Percentiles rank a stretch among this genome's conserved stretches.
phyloP scores from a whole-genome alignment of 2,113 vertebrate genomes.

The Rhodinocichla rosea region DNA sequence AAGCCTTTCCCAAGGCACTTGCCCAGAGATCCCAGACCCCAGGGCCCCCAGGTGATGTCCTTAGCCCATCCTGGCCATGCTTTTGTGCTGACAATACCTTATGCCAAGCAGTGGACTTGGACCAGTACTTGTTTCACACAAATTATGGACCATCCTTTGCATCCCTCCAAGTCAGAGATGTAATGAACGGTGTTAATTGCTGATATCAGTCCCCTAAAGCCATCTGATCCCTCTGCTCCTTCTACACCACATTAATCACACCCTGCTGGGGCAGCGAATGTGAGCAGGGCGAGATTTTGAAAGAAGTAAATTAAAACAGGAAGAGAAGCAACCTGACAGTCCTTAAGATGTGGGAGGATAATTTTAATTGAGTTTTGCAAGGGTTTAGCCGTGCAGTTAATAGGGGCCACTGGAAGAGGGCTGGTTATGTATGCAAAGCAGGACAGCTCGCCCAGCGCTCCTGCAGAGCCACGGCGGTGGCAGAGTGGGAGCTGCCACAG shows the following conservation, averaged over 20 bases:
- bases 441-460: not conserved
- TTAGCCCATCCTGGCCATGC: not conserved
- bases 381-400: conserved; percentile 25
- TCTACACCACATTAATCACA: not conserved
- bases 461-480: rapidly evolving
- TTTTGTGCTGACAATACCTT: not conserved
- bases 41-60: not conserved
- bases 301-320: conserved; percentile 33
- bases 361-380: conserved; percentile 55
- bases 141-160: not conserved
- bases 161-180: not conserved
- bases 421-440: conserved; percentile 4
- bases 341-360: conserved; percentile 27
- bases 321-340: not conserved
- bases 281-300: not conserved
- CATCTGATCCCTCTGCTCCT: not conserved
- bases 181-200: not conserved
- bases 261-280: not conserved
- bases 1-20: not conserved
- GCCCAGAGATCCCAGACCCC: not conserved
- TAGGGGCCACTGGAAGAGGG: conserved; percentile 6
- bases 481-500: not conserved
- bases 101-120: not conserved
- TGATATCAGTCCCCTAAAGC: not conserved
- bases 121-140: not conserved